A percentile compares a stretch with the other conserved stretches of the same genome.
Evolutionary conservation across 1,140 invertebrate genomes (phyloP).

Genomic region (Varroa destructor): DNA sequence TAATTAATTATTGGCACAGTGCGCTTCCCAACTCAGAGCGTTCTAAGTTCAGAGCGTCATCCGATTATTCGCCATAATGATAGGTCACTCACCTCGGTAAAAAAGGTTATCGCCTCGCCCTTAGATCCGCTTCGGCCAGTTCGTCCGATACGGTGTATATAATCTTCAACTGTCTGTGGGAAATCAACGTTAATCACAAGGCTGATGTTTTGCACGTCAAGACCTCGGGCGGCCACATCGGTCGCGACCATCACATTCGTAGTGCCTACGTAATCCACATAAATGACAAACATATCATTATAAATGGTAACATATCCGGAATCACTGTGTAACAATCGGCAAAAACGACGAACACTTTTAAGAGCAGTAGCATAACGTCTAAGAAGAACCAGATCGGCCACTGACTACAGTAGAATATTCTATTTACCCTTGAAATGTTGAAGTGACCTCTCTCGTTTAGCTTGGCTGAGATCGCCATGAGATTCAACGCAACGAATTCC

Average conservation of each 20-base stretch:
- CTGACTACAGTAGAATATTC: background rate
- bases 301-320: no score
- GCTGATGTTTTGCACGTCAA: conserved; percentile 29
- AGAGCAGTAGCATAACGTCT: no score
- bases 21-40: no score
- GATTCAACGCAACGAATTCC: conserved; percentile 16
- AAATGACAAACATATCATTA: no score
- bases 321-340: no score
- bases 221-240: conserved; percentile 30
- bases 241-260: conserved; percentile 28
- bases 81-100: background rate
- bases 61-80: no score
- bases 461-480: conserved; percentile 26
- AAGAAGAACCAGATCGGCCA: no score
- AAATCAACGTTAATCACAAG: conserved; percentile 51
- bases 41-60: no score
- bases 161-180: conserved; percentile 76
- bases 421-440: conserved; percentile 27
- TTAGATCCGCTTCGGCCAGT: conserved; percentile 79
- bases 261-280: background rate
- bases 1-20: no score
- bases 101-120: conserved; percentile 78
- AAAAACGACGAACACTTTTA: no score
- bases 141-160: conserved; percentile 76
- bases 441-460: conserved; percentile 24